Conservation (phyloP, 2,888 invertebrate genomes). For the Troides helena region DNA sequence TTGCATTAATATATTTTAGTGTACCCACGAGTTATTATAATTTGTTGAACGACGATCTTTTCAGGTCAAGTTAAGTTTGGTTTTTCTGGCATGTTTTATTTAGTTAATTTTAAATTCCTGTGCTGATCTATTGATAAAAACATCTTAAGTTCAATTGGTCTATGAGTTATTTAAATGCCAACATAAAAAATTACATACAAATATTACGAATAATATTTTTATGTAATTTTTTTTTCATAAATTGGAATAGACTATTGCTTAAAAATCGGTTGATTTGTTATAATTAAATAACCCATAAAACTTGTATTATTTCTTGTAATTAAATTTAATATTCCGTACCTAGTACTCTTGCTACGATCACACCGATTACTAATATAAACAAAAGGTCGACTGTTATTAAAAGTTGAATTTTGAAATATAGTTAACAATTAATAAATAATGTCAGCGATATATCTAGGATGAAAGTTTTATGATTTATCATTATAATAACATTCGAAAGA, state of each 20-base stretch:
- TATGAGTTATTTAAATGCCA: no score
- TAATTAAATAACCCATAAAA: no score
- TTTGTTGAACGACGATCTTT: neutral
- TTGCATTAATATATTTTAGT: neutral
- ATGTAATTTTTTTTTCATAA: no score
- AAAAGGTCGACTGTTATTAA: constrained; percentile 1
- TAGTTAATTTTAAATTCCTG: no score
- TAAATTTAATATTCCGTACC: neutral
- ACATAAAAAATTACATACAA: no score
- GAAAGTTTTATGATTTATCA: no score
- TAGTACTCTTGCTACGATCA: constrained; percentile 11
- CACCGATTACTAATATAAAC: neutral
- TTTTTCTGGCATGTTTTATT: neutral
- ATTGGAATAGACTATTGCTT: no score
- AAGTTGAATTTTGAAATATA: constrained; percentile 7
- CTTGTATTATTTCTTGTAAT: neutral
- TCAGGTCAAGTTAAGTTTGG: neutral
- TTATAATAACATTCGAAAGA: neutral
- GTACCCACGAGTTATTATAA: neutral
- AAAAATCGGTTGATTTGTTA: no score
- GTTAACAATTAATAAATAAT: neutral
- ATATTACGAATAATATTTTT: no score
- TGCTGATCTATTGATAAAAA: no score
- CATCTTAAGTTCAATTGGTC: no score
- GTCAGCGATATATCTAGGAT: no score